Percentiles rank a stretch among this genome's conserved stretches.
Conservation (phyloP, 1,140 invertebrate species). For the Drosophila bifasciata region DNA sequence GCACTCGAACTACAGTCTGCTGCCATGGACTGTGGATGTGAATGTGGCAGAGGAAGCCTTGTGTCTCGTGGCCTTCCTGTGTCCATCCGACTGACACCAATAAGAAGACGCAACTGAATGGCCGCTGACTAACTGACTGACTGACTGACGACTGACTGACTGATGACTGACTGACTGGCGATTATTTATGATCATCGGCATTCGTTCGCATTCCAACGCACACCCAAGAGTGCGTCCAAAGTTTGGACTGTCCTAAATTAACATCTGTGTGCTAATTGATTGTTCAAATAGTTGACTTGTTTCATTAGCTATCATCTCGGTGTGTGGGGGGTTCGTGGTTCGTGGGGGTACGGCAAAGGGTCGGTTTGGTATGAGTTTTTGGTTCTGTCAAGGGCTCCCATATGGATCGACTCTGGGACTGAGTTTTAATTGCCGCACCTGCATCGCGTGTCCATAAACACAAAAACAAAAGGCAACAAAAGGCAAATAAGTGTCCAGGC, state of each 20-base stretch:
- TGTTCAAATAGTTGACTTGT: conserved; percentile 65
- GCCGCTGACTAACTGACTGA: background rate
- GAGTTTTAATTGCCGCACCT: conserved; percentile 47
- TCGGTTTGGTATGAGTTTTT: background rate
- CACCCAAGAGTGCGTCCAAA: conserved; percentile 34
- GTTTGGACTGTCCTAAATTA: conserved; percentile 76
- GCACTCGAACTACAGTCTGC: conserved; percentile 10
- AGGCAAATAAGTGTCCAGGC: conserved; percentile 47
- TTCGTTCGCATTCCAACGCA: conserved; percentile 48
- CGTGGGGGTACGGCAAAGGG: conserved; percentile 2
- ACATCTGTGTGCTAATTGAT: conserved; percentile 67
- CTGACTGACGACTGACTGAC: no score
- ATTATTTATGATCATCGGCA: conserved; percentile 37
- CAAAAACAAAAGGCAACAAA: conserved; percentile 39
- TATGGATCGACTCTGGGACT: conserved; percentile 15
- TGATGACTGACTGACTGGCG: background rate
- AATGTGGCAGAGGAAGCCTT: conserved; percentile 29
- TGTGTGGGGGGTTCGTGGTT: conserved; percentile 2
- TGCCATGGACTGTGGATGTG: conserved; percentile 5
- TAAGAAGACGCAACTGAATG: conserved; percentile 26
- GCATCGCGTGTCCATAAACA: conserved; percentile 55
- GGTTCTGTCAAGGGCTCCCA: conserved; percentile 48
- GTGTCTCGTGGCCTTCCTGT: conserved; percentile 42
- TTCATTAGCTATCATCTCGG: conserved; percentile 60
- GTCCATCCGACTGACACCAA: conserved; percentile 48